phyloP scores from a whole-genome alignment of 2,888 invertebrate species.

The Phragmatobia fuliginosa region DNA sequence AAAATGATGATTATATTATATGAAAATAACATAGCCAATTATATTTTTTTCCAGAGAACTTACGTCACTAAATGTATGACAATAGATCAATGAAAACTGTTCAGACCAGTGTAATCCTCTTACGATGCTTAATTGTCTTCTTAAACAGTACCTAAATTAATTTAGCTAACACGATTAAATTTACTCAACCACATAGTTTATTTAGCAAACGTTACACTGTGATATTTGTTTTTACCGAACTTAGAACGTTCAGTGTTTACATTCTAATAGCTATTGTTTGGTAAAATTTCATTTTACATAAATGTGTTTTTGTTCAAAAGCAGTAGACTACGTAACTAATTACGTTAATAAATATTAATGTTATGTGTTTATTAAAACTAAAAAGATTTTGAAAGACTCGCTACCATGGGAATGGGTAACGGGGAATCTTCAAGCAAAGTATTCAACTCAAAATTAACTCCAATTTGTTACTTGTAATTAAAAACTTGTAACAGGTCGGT shows the following conservation, averaged over 20 bases:
- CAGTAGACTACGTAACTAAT: background rate
- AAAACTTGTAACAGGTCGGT: too few relatives aligned
- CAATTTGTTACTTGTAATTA: too few relatives aligned
- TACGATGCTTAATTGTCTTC: slow-evolving; percentile 9
- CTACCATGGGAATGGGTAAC: too few relatives aligned
- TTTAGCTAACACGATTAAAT: slow-evolving; percentile 17
- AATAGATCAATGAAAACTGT: slow-evolving; percentile 1
- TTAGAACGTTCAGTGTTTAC: background rate
- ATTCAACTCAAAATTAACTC: background rate
- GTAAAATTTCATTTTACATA: background rate
- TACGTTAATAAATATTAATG: background rate
- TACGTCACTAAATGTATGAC: background rate
- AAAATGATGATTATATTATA: background rate
- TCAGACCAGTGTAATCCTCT: background rate
- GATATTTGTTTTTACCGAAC: slow-evolving; percentile 4
- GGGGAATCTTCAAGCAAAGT: background rate
- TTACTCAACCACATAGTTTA: slow-evolving; percentile 14
- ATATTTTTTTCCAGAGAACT: background rate
- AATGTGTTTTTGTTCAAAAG: background rate
- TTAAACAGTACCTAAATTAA: slow-evolving; percentile 25
- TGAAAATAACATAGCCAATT: background rate
- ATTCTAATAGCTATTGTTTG: background rate
- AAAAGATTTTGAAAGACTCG: background rate
- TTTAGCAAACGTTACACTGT: slow-evolving; percentile 8
- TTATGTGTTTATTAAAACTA: background rate